Evolutionary conservation across 2,888 invertebrate species (phyloP), one percentile per base, ranked within the genome.

Genomic region (Troglohyphantes excavatus): DNA sequence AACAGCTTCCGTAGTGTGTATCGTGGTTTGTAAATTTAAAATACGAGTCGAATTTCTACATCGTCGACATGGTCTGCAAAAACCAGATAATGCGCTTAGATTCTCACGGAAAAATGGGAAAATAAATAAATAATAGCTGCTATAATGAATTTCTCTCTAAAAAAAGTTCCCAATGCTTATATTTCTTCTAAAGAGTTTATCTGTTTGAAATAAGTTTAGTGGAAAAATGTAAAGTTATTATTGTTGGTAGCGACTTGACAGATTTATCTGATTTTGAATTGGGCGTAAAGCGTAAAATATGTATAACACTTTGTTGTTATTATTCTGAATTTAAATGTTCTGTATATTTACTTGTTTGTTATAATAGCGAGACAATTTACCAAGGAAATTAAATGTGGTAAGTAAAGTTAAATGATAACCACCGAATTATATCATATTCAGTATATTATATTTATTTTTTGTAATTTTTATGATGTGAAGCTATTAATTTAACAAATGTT

Each of bases 41-140:
- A 83, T 83, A 73, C 27, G 83, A 63, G 83, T 83, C 23, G 43
- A 73, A 83, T 65, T 65, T 83, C 29, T 21, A 19, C 53, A 79
- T 53, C 67, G 68, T 26, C 33, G 29, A 39, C 73, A 33, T 21
- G 59, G 83, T 73, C 83, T 83, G 83, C 83, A 83, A 83, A 83
- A 83, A 43, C 83, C 27, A 65, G 83, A 83, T 83, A 83, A 83
- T 73, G 27, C 73, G 39, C 63, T 73, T 73, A 27, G 26, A 33
- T 73, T 23, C 46, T 17, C 39, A 19, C 17, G 39, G 63, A 59
- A 83, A 33, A 83, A 83, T 27, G 26, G 61, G 7, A 59, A 72
- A 83, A 63, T 79, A 79, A 83, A 72, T 73, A 83, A 83, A 83
- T 83, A 83, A 83, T 83, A 53, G 70, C 33, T 39, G 59, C 11